A percentile compares a stretch with the other conserved stretches of the same genome.
Conservation (phyloP, 2,113 vertebrate species). For the Symphodus melops region DNA sequence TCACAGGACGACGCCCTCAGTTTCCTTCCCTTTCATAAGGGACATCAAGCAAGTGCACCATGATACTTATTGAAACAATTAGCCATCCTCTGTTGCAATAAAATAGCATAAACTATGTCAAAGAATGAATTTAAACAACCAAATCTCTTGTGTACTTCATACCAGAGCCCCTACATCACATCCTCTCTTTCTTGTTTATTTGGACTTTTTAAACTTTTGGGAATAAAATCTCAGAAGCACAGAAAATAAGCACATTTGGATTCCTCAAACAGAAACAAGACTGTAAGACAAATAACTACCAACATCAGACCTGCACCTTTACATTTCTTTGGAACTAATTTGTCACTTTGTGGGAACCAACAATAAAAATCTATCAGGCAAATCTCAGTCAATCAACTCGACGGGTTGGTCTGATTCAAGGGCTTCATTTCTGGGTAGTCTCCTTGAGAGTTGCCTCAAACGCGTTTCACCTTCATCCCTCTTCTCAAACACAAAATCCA, state of each 20-base stretch:
- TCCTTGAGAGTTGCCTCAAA: conserved; percentile 32
- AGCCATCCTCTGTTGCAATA: neutral
- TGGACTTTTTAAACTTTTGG: conserved; percentile 66
- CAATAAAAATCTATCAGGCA: conserved; percentile 21
- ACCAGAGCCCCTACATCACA: conserved; percentile 66
- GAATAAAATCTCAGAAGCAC: conserved; percentile 71
- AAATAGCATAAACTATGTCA: conserved; percentile 17
- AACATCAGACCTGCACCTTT: conserved; percentile 33
- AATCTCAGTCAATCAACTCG: conserved; percentile 16
- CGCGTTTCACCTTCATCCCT: conserved; percentile 36
- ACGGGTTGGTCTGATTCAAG: conserved; percentile 38
- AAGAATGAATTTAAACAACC: conserved; percentile 39
- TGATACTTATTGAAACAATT: conserved; percentile 24
- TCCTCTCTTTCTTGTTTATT: conserved; percentile 74
- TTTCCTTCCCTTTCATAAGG: conserved; percentile 64
- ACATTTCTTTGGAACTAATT: conserved; percentile 45
- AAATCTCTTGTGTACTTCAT: conserved; percentile 63
- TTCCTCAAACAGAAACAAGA: conserved; percentile 58
- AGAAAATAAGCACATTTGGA: conserved; percentile 58
- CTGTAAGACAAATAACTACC: conserved; percentile 63
- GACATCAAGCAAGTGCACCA: conserved; percentile 54
- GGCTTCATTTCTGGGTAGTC: conserved; percentile 18
- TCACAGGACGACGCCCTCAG: conserved; percentile 63
- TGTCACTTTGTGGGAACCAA: conserved; percentile 55
- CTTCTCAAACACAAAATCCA: conserved; percentile 43